These are phyloP conservation scores for Eulemur macaco DNA, from an alignment of 2,113 vertebrate species.

Conservation along the genomic window DNA sequence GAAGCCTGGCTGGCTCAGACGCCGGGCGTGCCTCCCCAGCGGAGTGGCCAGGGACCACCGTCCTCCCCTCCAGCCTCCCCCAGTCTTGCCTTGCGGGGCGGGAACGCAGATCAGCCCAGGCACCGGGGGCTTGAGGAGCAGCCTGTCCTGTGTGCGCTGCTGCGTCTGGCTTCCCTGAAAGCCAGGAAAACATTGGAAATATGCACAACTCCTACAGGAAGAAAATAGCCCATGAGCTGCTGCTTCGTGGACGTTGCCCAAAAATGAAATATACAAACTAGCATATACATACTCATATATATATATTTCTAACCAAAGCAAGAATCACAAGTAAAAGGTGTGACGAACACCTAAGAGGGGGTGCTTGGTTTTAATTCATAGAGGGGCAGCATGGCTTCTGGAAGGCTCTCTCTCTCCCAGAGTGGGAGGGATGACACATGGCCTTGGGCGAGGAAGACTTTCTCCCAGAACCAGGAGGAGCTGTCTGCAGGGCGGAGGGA, in stretches of 20 bases:
- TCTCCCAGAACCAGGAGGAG: background rate
- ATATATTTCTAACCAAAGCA: background rate
- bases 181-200: background rate
- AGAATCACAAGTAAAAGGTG: background rate
- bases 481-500: background rate
- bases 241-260: background rate
- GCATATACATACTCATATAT: background rate
- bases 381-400: background rate
- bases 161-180: background rate
- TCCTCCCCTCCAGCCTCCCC: background rate
- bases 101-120: background rate
- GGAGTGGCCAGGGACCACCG: background rate
- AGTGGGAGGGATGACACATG: background rate
- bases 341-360: background rate
- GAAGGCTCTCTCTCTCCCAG: background rate
- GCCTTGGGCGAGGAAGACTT: background rate
- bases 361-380: background rate
- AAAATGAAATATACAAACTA: background rate
- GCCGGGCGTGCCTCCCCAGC: fast-evolving
- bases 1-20: background rate
- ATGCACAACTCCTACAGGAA: background rate
- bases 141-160: background rate
- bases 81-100: too few species aligned
- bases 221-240: background rate
- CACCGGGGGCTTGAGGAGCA: fast-evolving